These are phyloP conservation scores for Gastrophryne carolinensis DNA, from an alignment of 2,797 vertebrate genomes.

Conservation along the genomic window DNA sequence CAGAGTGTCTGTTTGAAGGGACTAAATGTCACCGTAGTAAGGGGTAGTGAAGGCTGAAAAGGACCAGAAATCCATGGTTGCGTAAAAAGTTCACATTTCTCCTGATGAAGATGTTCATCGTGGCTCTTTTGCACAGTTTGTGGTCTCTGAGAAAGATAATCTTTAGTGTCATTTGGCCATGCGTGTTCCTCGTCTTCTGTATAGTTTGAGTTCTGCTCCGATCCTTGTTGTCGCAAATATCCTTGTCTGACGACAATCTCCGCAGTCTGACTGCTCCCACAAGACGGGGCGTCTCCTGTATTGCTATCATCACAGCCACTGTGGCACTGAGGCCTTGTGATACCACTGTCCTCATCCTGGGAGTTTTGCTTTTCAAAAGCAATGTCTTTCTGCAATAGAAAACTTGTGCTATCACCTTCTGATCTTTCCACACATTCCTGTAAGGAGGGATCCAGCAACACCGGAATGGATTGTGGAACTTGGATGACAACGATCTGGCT, in stretches of 20 bases:
- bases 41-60: conserved; percentile 3
- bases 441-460: conserved; percentile 37
- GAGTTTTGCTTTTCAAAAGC: conserved; percentile 46
- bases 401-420: conserved; percentile 13
- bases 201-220: conserved; percentile 60
- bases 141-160: conserved; percentile 16
- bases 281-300: not conserved
- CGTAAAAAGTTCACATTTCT: not conserved
- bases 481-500: conserved; percentile 26
- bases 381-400: rapidly evolving
- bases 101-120: not conserved
- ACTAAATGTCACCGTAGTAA: conserved; percentile 39
- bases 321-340: conserved; percentile 35
- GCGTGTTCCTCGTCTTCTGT: not conserved
- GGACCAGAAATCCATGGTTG: not conserved
- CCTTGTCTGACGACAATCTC: not conserved
- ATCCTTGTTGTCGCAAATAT: conserved; percentile 50
- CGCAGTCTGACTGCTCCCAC: rapidly evolving
- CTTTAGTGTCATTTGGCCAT: not conserved
- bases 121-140: not conserved
- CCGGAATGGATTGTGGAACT: conserved; percentile 29
- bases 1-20: conserved; percentile 41
- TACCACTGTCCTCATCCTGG: conserved; percentile 54
- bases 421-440: conserved; percentile 60
- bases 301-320: rapidly evolving